phyloP scores from a whole-genome alignment of 37 sponge, comb jelly and placozoan genomes.

The Chondrosia reniformis region DNA sequence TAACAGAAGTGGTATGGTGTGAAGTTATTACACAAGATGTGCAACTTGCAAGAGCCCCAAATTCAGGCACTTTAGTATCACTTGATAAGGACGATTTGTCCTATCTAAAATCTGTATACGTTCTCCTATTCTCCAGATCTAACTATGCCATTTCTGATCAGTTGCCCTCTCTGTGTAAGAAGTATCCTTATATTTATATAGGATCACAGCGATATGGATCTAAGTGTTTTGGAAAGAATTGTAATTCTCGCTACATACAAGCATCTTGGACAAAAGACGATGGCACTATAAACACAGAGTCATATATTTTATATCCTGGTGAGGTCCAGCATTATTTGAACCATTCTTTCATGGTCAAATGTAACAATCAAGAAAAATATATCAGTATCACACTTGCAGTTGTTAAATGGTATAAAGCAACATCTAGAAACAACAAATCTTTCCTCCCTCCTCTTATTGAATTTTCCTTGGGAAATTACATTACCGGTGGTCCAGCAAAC shows the following conservation, averaged over 20 bases:
- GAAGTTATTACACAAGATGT: too few species aligned
- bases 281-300: not conserved
- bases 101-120: not conserved
- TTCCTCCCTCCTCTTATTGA: constrained; percentile 1
- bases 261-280: constrained; percentile 7
- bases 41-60: too few species aligned
- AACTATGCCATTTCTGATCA: not conserved
- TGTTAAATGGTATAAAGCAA: not conserved
- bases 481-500: constrained; percentile 2
- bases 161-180: not conserved
- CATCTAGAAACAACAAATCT: not conserved
- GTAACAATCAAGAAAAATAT: not conserved
- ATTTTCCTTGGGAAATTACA: not conserved
- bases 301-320: not conserved
- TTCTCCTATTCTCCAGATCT: not conserved
- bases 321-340: not conserved
- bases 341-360: not conserved
- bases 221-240: not conserved
- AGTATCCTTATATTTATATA: constrained; percentile 8
- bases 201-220: not conserved
- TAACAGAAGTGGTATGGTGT: too few species aligned
- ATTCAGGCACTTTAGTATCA: not conserved
- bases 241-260: not conserved
- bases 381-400: too few species aligned
- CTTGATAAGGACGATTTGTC: not conserved